Conservation (phyloP, 2,888 invertebrate genomes). For the Apoda limacodes region DNA sequence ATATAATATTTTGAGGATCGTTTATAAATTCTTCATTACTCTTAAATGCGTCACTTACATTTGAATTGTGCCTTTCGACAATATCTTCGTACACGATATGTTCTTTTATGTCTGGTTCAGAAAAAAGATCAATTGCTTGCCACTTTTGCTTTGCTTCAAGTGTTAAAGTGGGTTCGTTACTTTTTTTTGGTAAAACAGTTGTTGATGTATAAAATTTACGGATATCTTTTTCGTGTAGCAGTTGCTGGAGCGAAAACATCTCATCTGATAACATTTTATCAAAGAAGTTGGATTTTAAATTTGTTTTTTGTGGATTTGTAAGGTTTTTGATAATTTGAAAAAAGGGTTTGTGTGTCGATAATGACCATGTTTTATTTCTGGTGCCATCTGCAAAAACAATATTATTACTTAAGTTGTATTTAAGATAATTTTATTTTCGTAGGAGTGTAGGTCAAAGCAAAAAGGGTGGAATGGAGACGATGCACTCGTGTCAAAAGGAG, state of each 20-base stretch:
- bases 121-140: constrained; percentile 31
- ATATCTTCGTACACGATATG: too few relatives aligned
- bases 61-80: too few relatives aligned
- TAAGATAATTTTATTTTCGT: too few relatives aligned
- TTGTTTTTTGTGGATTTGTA: constrained; percentile 21
- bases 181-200: constrained; percentile 24
- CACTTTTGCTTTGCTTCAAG: constrained; percentile 40
- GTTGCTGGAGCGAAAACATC: constrained; percentile 42
- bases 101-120: constrained; percentile 14
- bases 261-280: constrained; percentile 49
- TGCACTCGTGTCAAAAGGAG: too few relatives aligned
- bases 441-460: too few relatives aligned
- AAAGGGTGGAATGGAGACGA: too few relatives aligned
- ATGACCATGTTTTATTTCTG: too few relatives aligned
- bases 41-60: too few relatives aligned
- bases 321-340: constrained; percentile 24
- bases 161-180: constrained; percentile 30
- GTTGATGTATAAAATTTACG: constrained; percentile 21
- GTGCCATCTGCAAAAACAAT: too few relatives aligned
- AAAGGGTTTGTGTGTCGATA: constrained; percentile 20
- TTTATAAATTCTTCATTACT: not conserved
- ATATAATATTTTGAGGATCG: too few relatives aligned
- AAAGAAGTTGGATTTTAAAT: constrained; percentile 40
- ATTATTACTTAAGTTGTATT: too few relatives aligned
- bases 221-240: constrained; percentile 32